phyloP scores from a whole-genome alignment of 2,888 invertebrate genomes.

The Agrotis clavis region DNA sequence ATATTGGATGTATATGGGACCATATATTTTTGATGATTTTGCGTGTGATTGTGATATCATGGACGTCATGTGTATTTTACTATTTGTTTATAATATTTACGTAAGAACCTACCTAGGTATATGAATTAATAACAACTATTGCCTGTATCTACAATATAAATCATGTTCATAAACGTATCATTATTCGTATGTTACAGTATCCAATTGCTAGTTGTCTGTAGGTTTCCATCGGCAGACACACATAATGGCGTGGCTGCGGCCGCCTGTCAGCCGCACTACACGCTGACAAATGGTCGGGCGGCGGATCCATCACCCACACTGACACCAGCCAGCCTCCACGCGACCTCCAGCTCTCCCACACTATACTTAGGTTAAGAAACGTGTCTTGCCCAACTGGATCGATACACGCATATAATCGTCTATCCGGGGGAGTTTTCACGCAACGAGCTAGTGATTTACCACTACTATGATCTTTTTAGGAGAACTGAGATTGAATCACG shows the following conservation, averaged over 20 bases:
- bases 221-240: conserved; percentile 52
- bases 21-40: conserved; percentile 6
- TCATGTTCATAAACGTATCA: conserved; percentile 2
- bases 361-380: conserved; percentile 79
- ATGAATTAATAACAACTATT: background rate
- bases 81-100: conserved; percentile 34
- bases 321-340: conserved; percentile 65
- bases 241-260: conserved; percentile 63
- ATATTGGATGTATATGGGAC: background rate
- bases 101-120: background rate
- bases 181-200: conserved; percentile 3
- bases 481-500: conserved; percentile 25
- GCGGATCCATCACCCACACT: conserved; percentile 71
- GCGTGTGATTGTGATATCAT: background rate
- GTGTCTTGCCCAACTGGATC: conserved; percentile 84
- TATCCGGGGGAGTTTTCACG: conserved; percentile 76
- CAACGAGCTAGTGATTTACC: conserved; percentile 62
- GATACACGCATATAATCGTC: conserved; percentile 84
- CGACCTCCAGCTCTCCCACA: conserved; percentile 66
- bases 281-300: conserved; percentile 70
- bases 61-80: background rate
- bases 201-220: conserved; percentile 33
- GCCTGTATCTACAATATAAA: background rate
- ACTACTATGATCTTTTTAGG: conserved; percentile 17
- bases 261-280: conserved; percentile 72